Evolutionary conservation across 2,888 invertebrate species (phyloP), one percentile per base, ranked within the genome.

Genomic region (Meloe dianella): DNA sequence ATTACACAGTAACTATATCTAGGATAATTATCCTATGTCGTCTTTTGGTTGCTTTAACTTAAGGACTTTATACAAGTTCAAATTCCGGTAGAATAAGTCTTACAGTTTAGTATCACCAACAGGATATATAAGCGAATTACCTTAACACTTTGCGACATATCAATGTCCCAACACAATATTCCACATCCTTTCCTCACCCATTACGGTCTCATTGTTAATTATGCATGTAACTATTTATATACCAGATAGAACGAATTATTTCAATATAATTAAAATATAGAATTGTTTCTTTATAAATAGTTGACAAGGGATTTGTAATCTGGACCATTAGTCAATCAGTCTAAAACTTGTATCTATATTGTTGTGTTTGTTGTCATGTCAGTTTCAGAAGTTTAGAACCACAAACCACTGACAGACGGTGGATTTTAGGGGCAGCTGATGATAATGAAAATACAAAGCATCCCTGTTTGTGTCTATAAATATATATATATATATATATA

Each of bases 61-160:
- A n/a, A n/a, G 20, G 17, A 2, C 20, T 20, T 27, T 27, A 41
- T 17, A 47, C 20, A 47, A 51, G 51, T 51, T 51, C 22, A 51
- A 51, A 51, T 51, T 51, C 51, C 51, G 24, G 22, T 24, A 51
- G 47, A 47, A 20, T 47, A 47, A 47, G 24, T 51, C 51, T 51
- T 51, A 51, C 24, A 24, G 51, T 51, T 51, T 51, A 51, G 51
- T 4, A 51, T 12, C 51, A 51, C 10, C 3, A 24, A 24, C 22
- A 51, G 51, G 51, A 51, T 51, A 51, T 22, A 24, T 24, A 51
- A 51, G 22, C 22, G 24, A 51, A 51, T 51, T 51, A 51, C 22
- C 51, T 22, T 51, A 24, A 51, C 22, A 24, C 12, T 24, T 51
- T 12, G 10, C 24, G 22, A 51, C 51, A 51, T 51, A 51, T 51